Conservation (phyloP, 2,888 invertebrate species). For the Tromatobia lineatoria region DNA sequence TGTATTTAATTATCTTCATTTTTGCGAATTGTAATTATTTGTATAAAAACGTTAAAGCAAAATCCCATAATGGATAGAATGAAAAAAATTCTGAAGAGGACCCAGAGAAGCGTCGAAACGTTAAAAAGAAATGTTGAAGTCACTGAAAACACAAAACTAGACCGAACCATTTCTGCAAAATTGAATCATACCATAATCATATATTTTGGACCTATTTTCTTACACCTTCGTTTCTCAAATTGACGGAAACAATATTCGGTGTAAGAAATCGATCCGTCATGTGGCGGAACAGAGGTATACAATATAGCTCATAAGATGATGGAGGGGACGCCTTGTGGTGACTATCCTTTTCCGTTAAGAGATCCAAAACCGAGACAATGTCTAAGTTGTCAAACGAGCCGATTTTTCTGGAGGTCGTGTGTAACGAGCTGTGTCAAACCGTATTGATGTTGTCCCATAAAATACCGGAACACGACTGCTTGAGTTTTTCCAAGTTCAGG, state of each 20-base stretch:
- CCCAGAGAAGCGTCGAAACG: too few relatives aligned
- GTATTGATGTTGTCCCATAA: slow-evolving; percentile 5
- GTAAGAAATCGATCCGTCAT: not conserved
- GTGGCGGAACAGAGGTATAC: not conserved
- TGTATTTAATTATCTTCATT: too few relatives aligned
- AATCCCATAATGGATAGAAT: too few relatives aligned
- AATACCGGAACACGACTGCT: not conserved
- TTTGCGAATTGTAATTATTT: too few relatives aligned
- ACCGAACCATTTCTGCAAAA: too few relatives aligned
- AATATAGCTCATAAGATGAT: slow-evolving; percentile 1
- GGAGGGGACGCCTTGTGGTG: slow-evolving; percentile 5
- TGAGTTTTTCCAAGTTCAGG: not conserved
- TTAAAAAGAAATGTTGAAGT: too few relatives aligned
- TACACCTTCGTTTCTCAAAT: not conserved
- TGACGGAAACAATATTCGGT: not conserved
- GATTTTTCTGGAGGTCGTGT: not conserved
- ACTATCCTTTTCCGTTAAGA: not conserved
- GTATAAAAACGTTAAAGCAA: too few relatives aligned
- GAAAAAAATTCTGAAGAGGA: too few relatives aligned
- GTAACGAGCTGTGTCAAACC: slow-evolving; percentile 5
- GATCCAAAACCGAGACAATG: not conserved
- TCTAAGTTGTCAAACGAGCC: not conserved
- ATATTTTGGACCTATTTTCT: not conserved
- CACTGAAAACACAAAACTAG: too few relatives aligned
- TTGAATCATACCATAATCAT: not conserved